These are phyloP conservation scores for Quadroppia sp. DNA, from an alignment of 2,888 invertebrate species.

Conservation along the genomic window DNA sequence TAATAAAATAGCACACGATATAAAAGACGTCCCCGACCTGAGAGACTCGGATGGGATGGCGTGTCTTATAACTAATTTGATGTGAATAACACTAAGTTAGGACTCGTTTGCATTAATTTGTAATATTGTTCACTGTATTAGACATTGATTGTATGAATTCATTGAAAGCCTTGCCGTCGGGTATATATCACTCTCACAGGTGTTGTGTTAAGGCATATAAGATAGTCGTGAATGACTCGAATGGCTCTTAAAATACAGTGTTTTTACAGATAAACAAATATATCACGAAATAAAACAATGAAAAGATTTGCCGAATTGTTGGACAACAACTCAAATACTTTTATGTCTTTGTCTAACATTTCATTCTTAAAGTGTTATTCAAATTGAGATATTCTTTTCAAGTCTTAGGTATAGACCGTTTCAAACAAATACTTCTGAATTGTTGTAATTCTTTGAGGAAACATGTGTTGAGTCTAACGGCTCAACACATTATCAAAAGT, in stretches of 20 bases:
- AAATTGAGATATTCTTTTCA: too few species aligned
- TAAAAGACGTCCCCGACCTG: conserved; percentile 17
- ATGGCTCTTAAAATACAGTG: neutral
- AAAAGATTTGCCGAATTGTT: neutral
- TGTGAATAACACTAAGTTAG: neutral
- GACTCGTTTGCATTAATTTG: conserved; percentile 2
- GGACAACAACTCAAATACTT: neutral
- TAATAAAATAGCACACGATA: neutral
- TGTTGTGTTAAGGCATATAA: neutral
- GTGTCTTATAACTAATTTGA: neutral
- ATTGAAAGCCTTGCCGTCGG: conserved; percentile 9
- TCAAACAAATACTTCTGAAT: neutral
- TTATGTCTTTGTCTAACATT: too few species aligned
- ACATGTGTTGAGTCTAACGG: neutral
- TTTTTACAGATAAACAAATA: neutral
- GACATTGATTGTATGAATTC: neutral
- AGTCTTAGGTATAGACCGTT: neutral
- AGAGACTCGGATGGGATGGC: neutral
- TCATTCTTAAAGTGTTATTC: too few species aligned
- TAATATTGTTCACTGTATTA: conserved; percentile 1
- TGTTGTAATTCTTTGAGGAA: neutral
- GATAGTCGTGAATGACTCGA: neutral
- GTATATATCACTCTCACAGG: conserved; percentile 8
- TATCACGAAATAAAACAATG: neutral
- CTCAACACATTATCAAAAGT: neutral